These are phyloP conservation scores for Eurystomus glaucurus DNA, from an alignment of 2,797 vertebrate species.

Conservation along the genomic window DNA sequence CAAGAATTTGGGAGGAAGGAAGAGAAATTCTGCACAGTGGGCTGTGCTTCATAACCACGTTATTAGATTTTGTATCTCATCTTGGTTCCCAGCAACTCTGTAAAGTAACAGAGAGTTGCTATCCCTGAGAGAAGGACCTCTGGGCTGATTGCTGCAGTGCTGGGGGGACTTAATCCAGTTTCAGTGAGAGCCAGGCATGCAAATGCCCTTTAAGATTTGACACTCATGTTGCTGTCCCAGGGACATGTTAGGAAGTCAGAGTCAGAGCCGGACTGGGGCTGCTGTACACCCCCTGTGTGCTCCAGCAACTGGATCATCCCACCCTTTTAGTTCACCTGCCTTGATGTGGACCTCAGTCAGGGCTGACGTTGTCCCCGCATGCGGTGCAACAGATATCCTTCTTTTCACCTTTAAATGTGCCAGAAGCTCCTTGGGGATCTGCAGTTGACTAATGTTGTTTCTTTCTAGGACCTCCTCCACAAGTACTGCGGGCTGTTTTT, in stretches of 20 bases:
- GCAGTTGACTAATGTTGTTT: not conserved
- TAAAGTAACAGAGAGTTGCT: not conserved
- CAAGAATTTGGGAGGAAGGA: conserved; percentile 16
- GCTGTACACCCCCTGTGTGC: not conserved
- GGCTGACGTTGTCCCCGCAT: not conserved
- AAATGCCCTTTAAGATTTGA: not conserved
- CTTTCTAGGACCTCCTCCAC: conserved; percentile 87
- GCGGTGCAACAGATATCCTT: not conserved
- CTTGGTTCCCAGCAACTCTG: not conserved
- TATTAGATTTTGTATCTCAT: not conserved
- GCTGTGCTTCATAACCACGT: not conserved
- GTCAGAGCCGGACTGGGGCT: not conserved
- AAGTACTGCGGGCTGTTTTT: conserved; percentile 92
- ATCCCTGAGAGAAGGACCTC: not conserved
- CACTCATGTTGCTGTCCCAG: not conserved
- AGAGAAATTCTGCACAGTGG: not conserved
- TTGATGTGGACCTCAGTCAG: not conserved
- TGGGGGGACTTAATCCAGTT: not conserved
- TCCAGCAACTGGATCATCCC: not conserved
- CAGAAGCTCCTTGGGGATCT: not conserved
- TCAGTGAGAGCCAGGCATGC: not conserved
- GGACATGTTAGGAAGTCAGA: not conserved
- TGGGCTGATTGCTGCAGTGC: not conserved
- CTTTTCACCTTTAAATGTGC: not conserved
- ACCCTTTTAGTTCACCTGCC: not conserved